phyloP scores from a whole-genome alignment of 2,113 vertebrate genomes.

The Psittacula cyanocephala region DNA sequence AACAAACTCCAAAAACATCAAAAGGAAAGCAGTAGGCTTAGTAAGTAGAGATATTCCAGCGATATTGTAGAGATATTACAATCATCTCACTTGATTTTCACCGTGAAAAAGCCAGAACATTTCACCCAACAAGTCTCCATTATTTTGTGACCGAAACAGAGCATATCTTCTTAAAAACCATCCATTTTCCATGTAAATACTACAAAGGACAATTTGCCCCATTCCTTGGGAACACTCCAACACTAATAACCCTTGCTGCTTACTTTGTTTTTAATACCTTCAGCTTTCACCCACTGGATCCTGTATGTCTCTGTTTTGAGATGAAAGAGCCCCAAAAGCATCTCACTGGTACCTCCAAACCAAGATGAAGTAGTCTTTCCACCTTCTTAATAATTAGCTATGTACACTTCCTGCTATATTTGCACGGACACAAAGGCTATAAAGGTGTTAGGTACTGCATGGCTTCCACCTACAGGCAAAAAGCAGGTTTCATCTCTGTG shows the following conservation, averaged over 20 bases:
- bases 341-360: background rate
- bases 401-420: background rate
- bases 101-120: background rate
- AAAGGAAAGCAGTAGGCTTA: background rate
- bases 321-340: background rate
- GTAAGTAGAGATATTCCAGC: background rate
- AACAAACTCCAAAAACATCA: background rate
- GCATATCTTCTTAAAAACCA: background rate
- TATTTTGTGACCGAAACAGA: background rate
- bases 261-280: background rate
- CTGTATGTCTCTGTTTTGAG: background rate
- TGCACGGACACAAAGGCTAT: background rate
- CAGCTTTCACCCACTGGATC: background rate
- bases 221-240: background rate
- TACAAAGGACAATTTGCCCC: background rate
- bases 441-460: background rate
- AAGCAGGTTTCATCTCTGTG: background rate
- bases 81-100: background rate
- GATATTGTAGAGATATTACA: background rate
- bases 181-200: background rate
- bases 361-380: background rate
- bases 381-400: background rate
- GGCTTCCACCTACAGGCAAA: background rate
- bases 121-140: background rate
- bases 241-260: background rate